Conservation (phyloP, 2,113 vertebrate genomes). For the Takifugu bimaculatus region DNA sequence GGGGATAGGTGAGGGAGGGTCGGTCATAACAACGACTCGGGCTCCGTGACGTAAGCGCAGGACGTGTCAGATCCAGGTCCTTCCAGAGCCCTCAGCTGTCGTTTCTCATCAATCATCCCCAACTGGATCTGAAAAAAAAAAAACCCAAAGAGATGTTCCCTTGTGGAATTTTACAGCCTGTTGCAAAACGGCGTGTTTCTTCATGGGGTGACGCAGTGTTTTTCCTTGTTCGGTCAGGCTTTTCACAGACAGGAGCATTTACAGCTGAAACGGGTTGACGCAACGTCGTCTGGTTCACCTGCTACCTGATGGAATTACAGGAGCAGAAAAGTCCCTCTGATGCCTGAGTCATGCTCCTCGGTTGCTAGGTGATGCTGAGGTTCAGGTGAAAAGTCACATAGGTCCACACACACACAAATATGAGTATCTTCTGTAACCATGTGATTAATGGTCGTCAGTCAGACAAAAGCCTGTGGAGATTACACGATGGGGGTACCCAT, state of each 20-base stretch:
- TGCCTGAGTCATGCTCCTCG: not conserved
- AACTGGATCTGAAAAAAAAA: too few species aligned
- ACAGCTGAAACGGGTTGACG: conserved; percentile 9
- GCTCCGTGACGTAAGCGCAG: too few species aligned
- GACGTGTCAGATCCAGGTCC: not conserved
- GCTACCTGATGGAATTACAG: not conserved
- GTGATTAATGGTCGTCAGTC: too few species aligned
- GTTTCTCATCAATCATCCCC: not conserved
- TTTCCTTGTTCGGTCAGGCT: conserved; percentile 8
- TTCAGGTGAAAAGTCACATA: too few species aligned
- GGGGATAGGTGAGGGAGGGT: conserved; percentile 11
- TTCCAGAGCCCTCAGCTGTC: conserved; percentile 28
- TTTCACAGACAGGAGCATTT: not conserved
- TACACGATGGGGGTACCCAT: too few species aligned
- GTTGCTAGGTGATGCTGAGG: too few species aligned
- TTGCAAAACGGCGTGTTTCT: not conserved
- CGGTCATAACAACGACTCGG: not conserved
- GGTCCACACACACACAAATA: too few species aligned
- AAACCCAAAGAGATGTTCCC: not conserved
- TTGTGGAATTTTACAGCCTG: conserved; percentile 29
- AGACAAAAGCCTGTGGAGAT: too few species aligned
- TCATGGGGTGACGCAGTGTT: not conserved
- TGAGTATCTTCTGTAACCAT: too few species aligned
- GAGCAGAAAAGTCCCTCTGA: not conserved
- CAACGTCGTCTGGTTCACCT: not conserved